Evolutionary conservation across 2,113 vertebrate species (phyloP), one percentile per base, ranked within the genome.

Genomic region (Halcyon senegalensis): DNA sequence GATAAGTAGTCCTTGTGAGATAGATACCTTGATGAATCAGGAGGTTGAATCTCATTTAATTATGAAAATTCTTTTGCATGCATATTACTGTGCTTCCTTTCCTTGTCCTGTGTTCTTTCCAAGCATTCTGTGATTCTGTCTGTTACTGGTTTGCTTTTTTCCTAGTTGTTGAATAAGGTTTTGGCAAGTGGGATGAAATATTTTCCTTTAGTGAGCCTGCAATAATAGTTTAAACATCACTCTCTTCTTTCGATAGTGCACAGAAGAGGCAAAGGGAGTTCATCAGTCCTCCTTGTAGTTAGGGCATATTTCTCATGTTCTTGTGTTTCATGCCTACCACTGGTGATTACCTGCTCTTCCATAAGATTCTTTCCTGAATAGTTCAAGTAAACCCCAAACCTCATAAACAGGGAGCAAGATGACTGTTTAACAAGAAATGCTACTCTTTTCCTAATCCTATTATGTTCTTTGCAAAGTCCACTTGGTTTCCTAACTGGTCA

Each of bases 391-490:
- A 31, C 35, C 27, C 39, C 48, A 93, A 67, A 33, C 55, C 20
- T 60, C 33, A 23, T 27, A 50, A 94, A 55, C 39, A 82, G 17
- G 60, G 77, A 84, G 37, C 25, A 50, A 56, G 62, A 39, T 73
- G 50, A 66, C 66, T 75, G 3, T 84, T 93, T 75, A 96, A 87
- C 76, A 96, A 94, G 60, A 84, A 92, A 44, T n/a, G 31, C 60
- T 59, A 35, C 63, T 94, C 69, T 94, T 95, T 77, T 55, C 74
- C 76, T 91, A 92, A 97, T 94, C 89, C 58, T 94, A 53, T 85
- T 95, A 94, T 35, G 46, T 84, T 90, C 79, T 92, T 93, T 80
- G 75, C 74, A 74, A 33, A 91, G 35, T 43, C 35, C 7, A 1
- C 19, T 95, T 53, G 27, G 10, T 58, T 88, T 94, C 60, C 21